These are phyloP conservation scores for Pocillopora grandis DNA, from an alignment of 92 coral and sea anemone species.

Conservation along the genomic window DNA sequence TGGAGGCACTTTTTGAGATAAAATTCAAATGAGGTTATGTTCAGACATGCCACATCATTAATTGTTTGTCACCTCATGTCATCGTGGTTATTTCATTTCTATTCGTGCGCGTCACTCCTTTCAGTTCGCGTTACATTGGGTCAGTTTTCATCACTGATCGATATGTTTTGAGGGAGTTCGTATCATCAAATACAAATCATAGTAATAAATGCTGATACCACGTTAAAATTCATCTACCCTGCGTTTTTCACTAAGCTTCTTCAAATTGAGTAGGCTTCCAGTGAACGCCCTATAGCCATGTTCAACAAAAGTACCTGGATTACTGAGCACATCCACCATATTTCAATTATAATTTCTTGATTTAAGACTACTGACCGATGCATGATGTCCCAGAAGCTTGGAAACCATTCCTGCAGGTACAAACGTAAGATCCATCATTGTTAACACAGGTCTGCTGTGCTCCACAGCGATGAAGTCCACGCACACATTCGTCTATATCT, in stretches of 20 bases:
- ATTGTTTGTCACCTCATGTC: too few relatives aligned
- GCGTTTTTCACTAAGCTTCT: background rate
- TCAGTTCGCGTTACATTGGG: too few relatives aligned
- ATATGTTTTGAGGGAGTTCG: background rate
- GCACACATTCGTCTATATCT: constrained; percentile 77
- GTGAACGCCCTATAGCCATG: too few relatives aligned
- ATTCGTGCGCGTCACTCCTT: too few relatives aligned
- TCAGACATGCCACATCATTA: too few relatives aligned
- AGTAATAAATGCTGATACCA: too few relatives aligned
- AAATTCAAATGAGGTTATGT: background rate
- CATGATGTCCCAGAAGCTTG: constrained; percentile 23
- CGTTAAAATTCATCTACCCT: too few relatives aligned
- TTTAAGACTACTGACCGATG: constrained; percentile 10
- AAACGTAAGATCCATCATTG: constrained; percentile 62
- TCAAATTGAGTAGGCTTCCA: too few relatives aligned
- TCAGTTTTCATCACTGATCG: background rate
- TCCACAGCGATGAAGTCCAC: constrained; percentile 43
- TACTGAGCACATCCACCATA: too few relatives aligned
- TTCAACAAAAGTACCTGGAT: too few relatives aligned
- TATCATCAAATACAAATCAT: background rate
- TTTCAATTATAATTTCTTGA: too few relatives aligned
- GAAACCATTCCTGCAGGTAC: constrained; percentile 50
- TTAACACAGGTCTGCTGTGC: constrained; percentile 57
- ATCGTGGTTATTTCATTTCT: too few relatives aligned
- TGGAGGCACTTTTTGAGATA: background rate